Evolutionary conservation across 2,113 vertebrate species (phyloP), one percentile per base, ranked within the genome.

Genomic region (Pluvianellus socialis): DNA sequence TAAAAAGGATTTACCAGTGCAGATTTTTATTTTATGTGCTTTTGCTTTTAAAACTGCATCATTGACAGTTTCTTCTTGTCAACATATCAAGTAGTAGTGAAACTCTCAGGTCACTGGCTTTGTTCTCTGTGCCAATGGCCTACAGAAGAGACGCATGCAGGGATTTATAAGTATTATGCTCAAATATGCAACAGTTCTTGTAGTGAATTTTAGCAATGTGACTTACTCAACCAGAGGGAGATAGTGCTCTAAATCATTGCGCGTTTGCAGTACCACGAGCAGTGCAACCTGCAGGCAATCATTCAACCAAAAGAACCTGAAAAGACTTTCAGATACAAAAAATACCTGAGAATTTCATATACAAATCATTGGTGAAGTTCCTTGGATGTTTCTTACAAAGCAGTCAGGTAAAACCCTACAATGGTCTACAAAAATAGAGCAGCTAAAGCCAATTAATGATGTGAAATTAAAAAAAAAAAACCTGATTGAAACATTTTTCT

Each of bases 51-150:
- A 72, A 68, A 66, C 12, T 26, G 8, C 20, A 59, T 42, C 28
- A 55, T 1, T 38, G 23, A 56, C 9, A 28, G 11, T 53, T 77
- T 83, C 32, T 66, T 42, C 1, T 35, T 55, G 11, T 56, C 40
- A 42, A 5, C 2, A 2, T 27, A 63, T 2, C 33, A 44, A 44
- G 6, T 17, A 62, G 22, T 23, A 52, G 14, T 0, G 2, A 79
- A 88, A 63, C 8, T 23, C 49, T 66, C 22, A 8, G 1, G 10
- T 23, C 9, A 13, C 4, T 40, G 52, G 3, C 47, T 79, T 27
- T 58, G 18, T 19, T 72, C 10, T 28, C 75, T 35, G 16, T 47
- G 22, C 11, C 35, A 33, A 6, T 7, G 21, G 18, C n/a, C 32
- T 59, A 14, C 35, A 55, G 42, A 88, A 58, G 30, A 83, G 23